Evolutionary conservation across 2,888 invertebrate genomes (phyloP).

Genomic region (Meliscaeva auricollis): DNA sequence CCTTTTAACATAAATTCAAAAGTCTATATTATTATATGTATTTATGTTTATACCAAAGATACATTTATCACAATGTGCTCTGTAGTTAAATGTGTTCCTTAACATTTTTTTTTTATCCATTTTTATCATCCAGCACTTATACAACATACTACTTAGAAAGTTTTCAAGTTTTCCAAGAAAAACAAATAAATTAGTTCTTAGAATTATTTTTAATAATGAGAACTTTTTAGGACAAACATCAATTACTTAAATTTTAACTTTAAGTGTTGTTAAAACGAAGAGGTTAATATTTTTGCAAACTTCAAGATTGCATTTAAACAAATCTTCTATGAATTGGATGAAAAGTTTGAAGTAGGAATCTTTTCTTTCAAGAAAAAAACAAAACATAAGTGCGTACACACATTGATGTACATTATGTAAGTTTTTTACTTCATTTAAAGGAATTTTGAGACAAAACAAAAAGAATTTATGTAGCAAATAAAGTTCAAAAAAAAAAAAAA

Average conservation of each 20-base stretch:
- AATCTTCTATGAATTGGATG: not conserved
- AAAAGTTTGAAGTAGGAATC: not conserved
- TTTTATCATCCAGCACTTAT: not conserved
- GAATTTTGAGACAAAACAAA: not conserved
- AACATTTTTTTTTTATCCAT: not conserved
- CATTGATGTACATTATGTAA: not conserved
- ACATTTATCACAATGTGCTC: too few relatives aligned
- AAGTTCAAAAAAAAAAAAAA: not conserved
- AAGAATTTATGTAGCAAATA: not conserved
- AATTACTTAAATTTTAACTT: not conserved
- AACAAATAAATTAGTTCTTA: not conserved
- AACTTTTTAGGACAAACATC: not conserved
- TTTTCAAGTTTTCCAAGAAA: not conserved
- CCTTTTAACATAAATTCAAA: constrained; percentile 12
- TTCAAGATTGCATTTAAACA: too few relatives aligned
- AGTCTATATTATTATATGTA: not conserved
- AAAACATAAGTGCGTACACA: not conserved
- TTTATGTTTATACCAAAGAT: too few relatives aligned
- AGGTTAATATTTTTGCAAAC: not conserved
- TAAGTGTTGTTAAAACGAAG: not conserved
- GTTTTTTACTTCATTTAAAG: not conserved
- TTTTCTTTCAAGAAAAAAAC: not conserved
- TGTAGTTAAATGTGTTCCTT: not conserved
- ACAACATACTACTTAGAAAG: not conserved
- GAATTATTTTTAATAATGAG: not conserved